Conservation (phyloP, 2,888 invertebrate species). For the Papilio demoleus region DNA sequence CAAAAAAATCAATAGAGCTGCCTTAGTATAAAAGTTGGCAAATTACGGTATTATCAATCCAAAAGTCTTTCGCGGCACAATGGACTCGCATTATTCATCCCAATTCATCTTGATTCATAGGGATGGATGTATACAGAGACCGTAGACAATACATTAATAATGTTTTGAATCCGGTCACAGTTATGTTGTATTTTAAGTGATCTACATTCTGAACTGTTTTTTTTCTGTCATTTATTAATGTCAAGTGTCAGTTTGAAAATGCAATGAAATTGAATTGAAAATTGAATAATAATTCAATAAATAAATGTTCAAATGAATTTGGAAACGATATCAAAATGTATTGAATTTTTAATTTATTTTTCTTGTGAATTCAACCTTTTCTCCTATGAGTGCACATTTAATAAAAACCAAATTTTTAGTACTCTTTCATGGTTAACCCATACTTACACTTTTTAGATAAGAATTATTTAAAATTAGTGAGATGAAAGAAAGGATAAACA, state of each 20-base stretch:
- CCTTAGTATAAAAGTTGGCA: background rate
- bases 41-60: background rate
- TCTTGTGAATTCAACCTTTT: background rate
- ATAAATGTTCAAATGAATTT: background rate
- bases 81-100: too few relatives aligned
- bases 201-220: too few relatives aligned
- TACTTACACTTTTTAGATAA: background rate
- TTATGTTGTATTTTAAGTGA: too few relatives aligned
- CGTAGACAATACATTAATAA: too few relatives aligned
- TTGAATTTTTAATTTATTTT: background rate
- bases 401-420: background rate
- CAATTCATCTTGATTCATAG: too few relatives aligned
- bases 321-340: constrained; percentile 10
- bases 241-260: constrained; percentile 20
- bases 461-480: background rate
- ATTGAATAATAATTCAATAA: background rate
- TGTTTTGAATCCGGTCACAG: too few relatives aligned
- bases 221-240: background rate
- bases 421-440: background rate
- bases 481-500: background rate
- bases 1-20: background rate
- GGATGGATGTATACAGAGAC: too few relatives aligned
- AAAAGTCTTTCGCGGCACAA: too few relatives aligned
- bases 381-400: background rate
- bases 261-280: background rate